Conservation (phyloP, 1,140 invertebrate genomes). For the Dendroctonus valens region DNA sequence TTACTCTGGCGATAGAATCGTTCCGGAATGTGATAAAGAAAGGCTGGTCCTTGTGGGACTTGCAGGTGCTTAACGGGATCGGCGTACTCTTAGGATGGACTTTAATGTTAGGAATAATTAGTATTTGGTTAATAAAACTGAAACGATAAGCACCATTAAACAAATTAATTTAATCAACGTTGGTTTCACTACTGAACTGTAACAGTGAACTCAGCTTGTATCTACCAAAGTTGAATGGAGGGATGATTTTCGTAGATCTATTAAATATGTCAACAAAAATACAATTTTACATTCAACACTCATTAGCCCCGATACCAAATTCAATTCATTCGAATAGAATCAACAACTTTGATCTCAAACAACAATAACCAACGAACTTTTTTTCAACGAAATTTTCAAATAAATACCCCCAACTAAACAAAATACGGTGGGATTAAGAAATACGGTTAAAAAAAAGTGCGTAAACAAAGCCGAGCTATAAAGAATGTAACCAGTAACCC, state of each 20-base stretch:
- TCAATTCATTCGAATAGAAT: too few species aligned
- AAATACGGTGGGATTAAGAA: background rate
- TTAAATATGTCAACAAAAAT: too few species aligned
- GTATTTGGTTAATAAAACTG: conserved; percentile 39
- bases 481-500: too few species aligned
- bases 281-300: too few species aligned
- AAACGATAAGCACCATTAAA: conserved; percentile 33
- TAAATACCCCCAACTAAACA: background rate
- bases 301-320: too few species aligned
- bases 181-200: background rate
- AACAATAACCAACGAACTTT: background rate
- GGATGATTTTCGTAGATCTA: too few species aligned
- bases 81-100: conserved; percentile 40
- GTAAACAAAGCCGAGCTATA: too few species aligned
- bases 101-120: conserved; percentile 35
- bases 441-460: background rate
- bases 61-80: conserved; percentile 41
- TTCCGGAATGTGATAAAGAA: conserved; percentile 60
- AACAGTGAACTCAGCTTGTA: too few species aligned
- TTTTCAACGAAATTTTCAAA: too few species aligned
- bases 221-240: too few species aligned
- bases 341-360: too few species aligned
- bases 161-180: background rate
- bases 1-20: conserved; percentile 65
- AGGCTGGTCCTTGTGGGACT: conserved; percentile 40